Percentiles rank a stretch among this genome's conserved stretches.
These are phyloP conservation scores for Oreochromis spilurus DNA, from an alignment of 2,113 vertebrate species.

Conservation along the genomic window DNA sequence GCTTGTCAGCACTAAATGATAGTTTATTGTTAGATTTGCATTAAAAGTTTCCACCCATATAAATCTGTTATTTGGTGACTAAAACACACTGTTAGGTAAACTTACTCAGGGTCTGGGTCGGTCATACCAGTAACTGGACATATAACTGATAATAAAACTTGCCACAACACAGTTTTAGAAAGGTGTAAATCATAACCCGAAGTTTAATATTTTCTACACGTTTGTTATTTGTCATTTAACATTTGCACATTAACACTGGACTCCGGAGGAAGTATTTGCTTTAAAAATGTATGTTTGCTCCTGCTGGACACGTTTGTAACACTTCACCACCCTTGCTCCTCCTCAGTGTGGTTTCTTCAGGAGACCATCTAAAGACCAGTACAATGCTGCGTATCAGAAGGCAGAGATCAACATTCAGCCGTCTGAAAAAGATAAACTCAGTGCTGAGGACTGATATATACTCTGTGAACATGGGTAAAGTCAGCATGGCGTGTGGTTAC, in stretches of 20 bases:
- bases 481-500: conserved; percentile 70
- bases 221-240: not conserved
- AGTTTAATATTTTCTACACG: not conserved
- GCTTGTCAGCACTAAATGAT: not conserved
- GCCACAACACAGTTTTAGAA: not conserved
- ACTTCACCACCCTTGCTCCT: conserved; percentile 84
- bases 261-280: not conserved
- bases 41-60: not conserved
- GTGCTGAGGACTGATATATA: conserved; percentile 89
- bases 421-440: conserved; percentile 98
- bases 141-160: not conserved
- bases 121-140: not conserved
- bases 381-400: conserved; percentile 94
- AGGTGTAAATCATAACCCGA: not conserved
- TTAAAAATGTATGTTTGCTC: not conserved
- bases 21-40: not conserved
- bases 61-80: not conserved
- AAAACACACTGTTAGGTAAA: not conserved
- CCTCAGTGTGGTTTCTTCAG: conserved; percentile 99
- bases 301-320: conserved; percentile 44
- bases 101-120: not conserved
- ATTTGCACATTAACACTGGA: not conserved
- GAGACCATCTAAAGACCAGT: conserved; percentile 93
- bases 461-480: conserved; percentile 86
- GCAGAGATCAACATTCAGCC: conserved; percentile 99